Base-by-base conservation (phyloP, 1,140 invertebrate species). In the Drosophila hydei region DNA sequence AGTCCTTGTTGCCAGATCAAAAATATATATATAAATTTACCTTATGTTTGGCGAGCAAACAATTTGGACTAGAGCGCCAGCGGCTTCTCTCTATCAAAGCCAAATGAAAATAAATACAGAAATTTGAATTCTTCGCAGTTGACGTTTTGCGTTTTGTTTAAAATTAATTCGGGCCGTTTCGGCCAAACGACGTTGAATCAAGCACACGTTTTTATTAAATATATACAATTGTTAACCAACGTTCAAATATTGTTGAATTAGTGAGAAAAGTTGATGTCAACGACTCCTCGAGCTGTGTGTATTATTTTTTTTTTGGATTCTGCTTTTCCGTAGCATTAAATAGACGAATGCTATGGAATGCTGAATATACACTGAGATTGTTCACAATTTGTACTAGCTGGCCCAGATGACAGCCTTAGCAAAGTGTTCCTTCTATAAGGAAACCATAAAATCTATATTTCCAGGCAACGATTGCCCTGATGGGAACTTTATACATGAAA, bases 301-400 rank as follows among this genome's bases (percentile, higher is more conserved):
- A 1, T 45, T 1, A 3, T 16, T 12, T 33, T 25, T 25, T 42
- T 12, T 25, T 30, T 25, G 4, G 30, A 47, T 23, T 14, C n/a
- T 25, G 30, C n/a, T 25, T 16, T 18, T 11, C 25, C 43, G 43
- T 21, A 47, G 43, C 19, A 47, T 19, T 19, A 47, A 23, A n/a
- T 47, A 47, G 12, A 47, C 21, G 25, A 23, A 23, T 48, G 14
- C 48, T 27, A 11, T 27, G 3, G 25, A 18, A 27, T 27, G n/a
- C 7, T 30, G 48, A 30, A 51, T 30, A 27, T 30, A 16, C n/a
- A 51, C 48, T 51, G 48, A 51, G 48, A 30, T 16, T 18, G 9
- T 18, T 11, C 14, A 27, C 0, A 18, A 11, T 25, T 18, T 30
- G 3, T 5, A 51, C 25, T 14, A 2, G n/a, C 48, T 11, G 25